Base-by-base conservation (phyloP, 2,888 invertebrate genomes). In the Apotomis capreana region DNA sequence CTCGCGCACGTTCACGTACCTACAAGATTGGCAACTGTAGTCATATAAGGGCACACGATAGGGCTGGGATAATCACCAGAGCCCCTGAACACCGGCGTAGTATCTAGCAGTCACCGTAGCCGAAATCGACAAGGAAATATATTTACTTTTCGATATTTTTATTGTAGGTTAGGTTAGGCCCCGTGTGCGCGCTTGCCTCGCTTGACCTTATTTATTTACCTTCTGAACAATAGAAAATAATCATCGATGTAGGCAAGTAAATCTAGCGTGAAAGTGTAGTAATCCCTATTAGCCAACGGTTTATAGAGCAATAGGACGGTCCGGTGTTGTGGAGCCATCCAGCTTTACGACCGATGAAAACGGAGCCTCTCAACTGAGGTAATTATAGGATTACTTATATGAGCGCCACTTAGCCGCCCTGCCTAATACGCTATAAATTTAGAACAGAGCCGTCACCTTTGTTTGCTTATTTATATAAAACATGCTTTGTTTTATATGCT, bases 331-430 rank as follows among this genome's bases (percentile, higher is more conserved):
- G 84, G 84, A 84, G 86, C 89, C 85, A 88, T 90, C 84, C 83
- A 84, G 85, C 85, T 92, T 91, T 91, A 92, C 87, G 90, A 87
- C 84, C 91, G 87, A 90, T 90, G 89, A 90, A 90, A 89, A 84
- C 84, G 84, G 84, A 87, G 87, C 87, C 87, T 81, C 85, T 84
- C 84, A 80, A 84, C 85, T 80, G 82, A 84, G 84, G 87, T 89
- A 88, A 90, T 90, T 90, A 90, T 86, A 84, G 90, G 89, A 89
- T 90, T 89, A 90, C 89, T 88, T 86, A 87, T 83, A 87, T 77
- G 76, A 75, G 68, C 63, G 51, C 70, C 68, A 60, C 74, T 74
- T 68, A 68, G 55, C 67, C 62, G 49, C 13, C 46, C 62, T 58
- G 59, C 64, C 69, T 60, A 59, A 59, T 60, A 37, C 59, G 58